Conservation (phyloP, 2,797 vertebrate species). For the Labroides dimidiatus region DNA sequence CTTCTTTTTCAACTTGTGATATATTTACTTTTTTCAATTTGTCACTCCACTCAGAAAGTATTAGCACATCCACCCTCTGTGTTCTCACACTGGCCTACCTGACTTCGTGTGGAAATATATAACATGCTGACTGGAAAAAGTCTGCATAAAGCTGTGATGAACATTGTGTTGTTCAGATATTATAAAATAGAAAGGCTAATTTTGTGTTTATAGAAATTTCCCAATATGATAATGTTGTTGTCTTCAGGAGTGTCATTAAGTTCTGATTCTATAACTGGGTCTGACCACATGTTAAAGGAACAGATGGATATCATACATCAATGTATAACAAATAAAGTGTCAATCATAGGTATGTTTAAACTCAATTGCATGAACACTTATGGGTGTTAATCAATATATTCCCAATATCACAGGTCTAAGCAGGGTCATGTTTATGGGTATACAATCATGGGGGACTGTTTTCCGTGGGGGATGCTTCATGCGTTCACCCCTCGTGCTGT, state of each 20-base stretch:
- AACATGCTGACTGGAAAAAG: no score
- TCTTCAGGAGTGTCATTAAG: conserved; percentile 51
- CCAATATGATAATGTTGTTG: conserved; percentile 56
- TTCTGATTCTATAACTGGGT: conserved; percentile 42
- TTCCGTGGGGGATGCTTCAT: conserved; percentile 16
- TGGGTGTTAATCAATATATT: conserved; percentile 23
- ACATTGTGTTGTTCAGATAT: no score
- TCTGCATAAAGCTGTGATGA: no score
- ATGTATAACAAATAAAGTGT: not conserved
- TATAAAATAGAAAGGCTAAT: not conserved
- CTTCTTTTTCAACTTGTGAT: no score
- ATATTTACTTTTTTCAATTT: no score
- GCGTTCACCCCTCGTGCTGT: conserved; percentile 38
- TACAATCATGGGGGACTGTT: conserved; percentile 13
- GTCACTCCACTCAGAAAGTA: no score
- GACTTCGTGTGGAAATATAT: no score
- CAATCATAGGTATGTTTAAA: conserved; percentile 1
- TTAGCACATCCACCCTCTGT: no score
- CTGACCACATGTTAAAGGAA: conserved; percentile 29
- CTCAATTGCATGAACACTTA: conserved; percentile 6
- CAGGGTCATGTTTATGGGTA: conserved; percentile 11
- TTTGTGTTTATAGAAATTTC: conserved; percentile 57
- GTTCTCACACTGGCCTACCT: no score
- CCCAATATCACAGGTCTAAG: conserved; percentile 12
- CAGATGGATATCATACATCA: not conserved